Evolutionary conservation across 2,888 invertebrate genomes (phyloP).

Genomic region (Nezara viridula): DNA sequence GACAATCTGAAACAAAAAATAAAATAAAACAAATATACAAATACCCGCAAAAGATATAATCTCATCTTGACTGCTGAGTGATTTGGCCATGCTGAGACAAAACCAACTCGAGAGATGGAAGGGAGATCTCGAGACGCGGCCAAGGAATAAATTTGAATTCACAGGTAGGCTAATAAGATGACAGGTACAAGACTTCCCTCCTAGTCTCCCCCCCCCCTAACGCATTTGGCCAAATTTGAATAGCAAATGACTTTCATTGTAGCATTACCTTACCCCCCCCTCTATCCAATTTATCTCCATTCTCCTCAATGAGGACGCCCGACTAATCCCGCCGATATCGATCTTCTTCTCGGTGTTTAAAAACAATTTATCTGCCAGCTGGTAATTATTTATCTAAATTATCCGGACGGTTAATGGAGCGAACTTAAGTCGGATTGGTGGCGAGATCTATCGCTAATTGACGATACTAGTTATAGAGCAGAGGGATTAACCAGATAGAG

Average conservation of each 20-base stretch:
- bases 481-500: no score
- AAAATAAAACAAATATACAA: no score
- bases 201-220: not conserved
- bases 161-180: slow-evolving; percentile 45
- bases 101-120: not conserved
- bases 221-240: slow-evolving; percentile 16
- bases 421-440: not conserved
- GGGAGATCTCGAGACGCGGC: not conserved
- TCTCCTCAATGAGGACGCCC: not conserved
- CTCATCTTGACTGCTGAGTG: not conserved
- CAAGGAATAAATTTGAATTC: slow-evolving; percentile 44
- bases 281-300: slow-evolving; percentile 44
- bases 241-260: slow-evolving; percentile 40
- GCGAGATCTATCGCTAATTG: no score
- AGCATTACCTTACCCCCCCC: not conserved
- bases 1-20: no score
- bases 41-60: not conserved
- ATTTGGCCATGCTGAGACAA: not conserved
- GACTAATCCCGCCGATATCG: not conserved
- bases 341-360: not conserved
- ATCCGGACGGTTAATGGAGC: not conserved
- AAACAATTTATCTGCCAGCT: not conserved
- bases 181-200: slow-evolving; percentile 6
- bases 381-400: not conserved
- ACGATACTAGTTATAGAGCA: no score